Conservation (phyloP, 2,797 vertebrate species). For the Spheniscus humboldti region DNA sequence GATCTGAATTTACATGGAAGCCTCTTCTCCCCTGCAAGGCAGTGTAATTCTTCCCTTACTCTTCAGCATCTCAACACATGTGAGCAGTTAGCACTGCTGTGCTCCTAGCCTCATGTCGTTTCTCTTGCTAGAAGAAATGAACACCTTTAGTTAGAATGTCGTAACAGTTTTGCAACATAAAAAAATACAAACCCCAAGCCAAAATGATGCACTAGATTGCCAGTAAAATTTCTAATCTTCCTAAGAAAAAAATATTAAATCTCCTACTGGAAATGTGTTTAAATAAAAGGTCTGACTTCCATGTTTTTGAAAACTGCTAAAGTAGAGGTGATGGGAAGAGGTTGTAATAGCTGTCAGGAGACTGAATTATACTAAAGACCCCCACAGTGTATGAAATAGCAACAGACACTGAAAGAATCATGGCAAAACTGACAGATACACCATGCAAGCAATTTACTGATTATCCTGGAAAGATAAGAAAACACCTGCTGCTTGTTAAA, state of each 20-base stretch:
- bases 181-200: neutral
- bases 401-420: neutral
- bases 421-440: neutral
- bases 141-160: neutral
- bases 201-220: neutral
- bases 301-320: neutral
- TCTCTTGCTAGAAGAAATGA: neutral
- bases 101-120: neutral
- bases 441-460: slow-evolving; percentile 8
- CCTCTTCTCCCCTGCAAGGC: neutral
- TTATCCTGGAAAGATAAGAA: slow-evolving; percentile 17
- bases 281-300: neutral
- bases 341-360: neutral
- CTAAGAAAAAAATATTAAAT: neutral
- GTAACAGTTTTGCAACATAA: neutral
- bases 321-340: neutral
- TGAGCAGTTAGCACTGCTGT: neutral
- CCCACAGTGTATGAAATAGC: neutral
- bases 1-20: neutral
- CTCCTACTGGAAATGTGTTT: neutral
- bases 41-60: neutral
- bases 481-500: slow-evolving; percentile 27
- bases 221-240: neutral
- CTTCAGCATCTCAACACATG: neutral
- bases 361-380: neutral